These are phyloP conservation scores for Rhinolophus sinicus DNA, from an alignment of 2,113 vertebrate genomes.

Conservation along the genomic window DNA sequence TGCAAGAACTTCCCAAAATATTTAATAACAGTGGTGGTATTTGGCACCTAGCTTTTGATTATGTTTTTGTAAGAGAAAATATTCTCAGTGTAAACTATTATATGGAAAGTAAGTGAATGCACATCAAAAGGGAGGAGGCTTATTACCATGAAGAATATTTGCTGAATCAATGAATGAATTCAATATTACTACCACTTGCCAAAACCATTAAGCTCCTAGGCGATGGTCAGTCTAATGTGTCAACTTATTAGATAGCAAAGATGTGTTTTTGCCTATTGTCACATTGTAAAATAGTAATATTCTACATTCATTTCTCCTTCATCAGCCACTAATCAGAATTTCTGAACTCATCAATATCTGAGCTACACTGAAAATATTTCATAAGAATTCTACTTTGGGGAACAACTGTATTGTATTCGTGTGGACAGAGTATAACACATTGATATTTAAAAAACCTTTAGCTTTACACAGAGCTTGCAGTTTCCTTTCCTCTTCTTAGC, in stretches of 20 bases:
- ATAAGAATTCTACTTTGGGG: background rate
- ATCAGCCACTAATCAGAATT: background rate
- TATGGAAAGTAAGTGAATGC: background rate
- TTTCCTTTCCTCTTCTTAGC: background rate
- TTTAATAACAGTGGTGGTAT: conserved; percentile 18
- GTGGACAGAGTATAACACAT: background rate
- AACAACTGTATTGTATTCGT: background rate
- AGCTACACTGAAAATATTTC: background rate
- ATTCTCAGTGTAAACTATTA: background rate
- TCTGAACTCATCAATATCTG: background rate
- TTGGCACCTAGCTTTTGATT: conserved; percentile 9
- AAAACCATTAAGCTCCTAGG: background rate
- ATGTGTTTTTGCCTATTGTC: background rate
- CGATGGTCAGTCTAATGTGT: background rate
- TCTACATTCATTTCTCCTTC: background rate
- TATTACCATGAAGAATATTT: background rate
- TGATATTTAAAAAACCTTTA: background rate
- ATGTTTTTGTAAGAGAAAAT: conserved; percentile 36
- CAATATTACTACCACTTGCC: background rate
- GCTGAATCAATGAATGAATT: conserved; percentile 5
- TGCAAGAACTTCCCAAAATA: background rate
- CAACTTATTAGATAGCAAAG: background rate
- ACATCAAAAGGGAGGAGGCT: background rate
- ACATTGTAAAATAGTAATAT: background rate
- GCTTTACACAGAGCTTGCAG: background rate